phyloP scores from a whole-genome alignment of 2,888 invertebrate species.

The Oligia latruncula region DNA sequence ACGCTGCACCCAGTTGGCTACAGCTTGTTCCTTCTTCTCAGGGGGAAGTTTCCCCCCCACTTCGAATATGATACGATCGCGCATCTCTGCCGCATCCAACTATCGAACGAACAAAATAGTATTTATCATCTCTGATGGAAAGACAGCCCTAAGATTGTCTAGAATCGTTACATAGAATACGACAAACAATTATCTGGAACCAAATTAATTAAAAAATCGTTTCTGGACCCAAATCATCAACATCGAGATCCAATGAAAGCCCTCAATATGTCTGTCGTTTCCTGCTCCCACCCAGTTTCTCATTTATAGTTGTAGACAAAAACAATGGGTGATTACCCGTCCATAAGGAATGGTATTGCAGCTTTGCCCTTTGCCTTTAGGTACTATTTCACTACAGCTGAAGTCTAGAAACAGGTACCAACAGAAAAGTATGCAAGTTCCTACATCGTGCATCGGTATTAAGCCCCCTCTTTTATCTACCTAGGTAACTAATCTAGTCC shows the following conservation, averaged over 20 bases:
- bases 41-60: conserved; percentile 85
- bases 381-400: background rate
- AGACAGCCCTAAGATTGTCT: background rate
- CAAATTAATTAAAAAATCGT: background rate
- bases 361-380: background rate
- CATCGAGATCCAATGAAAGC: background rate
- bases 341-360: background rate
- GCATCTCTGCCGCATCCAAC: conserved; percentile 88
- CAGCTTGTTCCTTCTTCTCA: conserved; percentile 89
- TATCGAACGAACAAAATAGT: conserved; percentile 63
- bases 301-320: too few species aligned
- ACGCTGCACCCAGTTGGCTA: conserved; percentile 91
- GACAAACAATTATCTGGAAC: background rate
- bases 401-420: background rate
- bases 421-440: background rate
- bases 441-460: background rate
- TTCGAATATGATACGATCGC: conserved; percentile 88
- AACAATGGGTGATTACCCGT: too few species aligned
- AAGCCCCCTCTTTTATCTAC: background rate
- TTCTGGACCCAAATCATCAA: background rate
- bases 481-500: background rate
- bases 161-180: background rate
- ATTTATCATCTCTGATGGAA: background rate
- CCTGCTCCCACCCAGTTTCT: background rate
- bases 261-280: background rate